Evolutionary conservation across 2,797 vertebrate genomes (phyloP).

Genomic region (Hafferia zeledoni): DNA sequence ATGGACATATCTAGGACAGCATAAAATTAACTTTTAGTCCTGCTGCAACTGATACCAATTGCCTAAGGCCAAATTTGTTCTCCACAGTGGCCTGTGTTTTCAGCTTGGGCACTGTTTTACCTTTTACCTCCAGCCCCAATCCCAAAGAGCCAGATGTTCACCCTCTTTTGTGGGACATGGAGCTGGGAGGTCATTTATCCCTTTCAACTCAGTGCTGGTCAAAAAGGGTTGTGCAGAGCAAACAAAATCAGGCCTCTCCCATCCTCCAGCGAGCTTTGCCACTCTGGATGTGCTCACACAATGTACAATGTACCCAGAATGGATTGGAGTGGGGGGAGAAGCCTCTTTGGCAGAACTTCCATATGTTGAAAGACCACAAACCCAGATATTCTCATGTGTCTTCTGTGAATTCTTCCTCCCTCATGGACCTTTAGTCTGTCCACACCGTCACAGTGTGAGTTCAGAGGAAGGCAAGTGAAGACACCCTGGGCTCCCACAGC

Average conservation of each 20-base stretch:
- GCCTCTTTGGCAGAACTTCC: background rate
- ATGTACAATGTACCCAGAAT: accelerated
- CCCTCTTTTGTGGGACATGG: background rate
- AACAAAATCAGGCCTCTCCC: background rate
- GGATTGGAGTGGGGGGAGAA: background rate
- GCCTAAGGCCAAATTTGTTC: background rate
- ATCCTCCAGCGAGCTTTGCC: background rate
- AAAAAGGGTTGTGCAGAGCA: background rate
- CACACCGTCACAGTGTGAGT: background rate
- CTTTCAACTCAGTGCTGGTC: background rate
- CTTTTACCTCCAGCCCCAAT: background rate
- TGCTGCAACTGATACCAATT: background rate
- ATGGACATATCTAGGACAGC: background rate
- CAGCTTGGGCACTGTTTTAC: background rate
- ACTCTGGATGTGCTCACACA: background rate
- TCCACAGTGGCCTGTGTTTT: background rate
- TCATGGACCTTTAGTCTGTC: accelerated
- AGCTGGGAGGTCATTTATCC: background rate
- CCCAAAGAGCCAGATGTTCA: too few relatives aligned
- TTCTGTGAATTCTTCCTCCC: background rate
- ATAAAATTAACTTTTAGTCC: background rate
- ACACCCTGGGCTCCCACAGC: too few relatives aligned
- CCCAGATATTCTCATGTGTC: background rate
- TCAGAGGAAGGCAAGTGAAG: background rate
- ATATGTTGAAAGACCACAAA: background rate